Percentiles rank a stretch among this genome's conserved stretches.
Conservation (phyloP, 2,113 vertebrate genomes). For the Trematocara marginatum region DNA sequence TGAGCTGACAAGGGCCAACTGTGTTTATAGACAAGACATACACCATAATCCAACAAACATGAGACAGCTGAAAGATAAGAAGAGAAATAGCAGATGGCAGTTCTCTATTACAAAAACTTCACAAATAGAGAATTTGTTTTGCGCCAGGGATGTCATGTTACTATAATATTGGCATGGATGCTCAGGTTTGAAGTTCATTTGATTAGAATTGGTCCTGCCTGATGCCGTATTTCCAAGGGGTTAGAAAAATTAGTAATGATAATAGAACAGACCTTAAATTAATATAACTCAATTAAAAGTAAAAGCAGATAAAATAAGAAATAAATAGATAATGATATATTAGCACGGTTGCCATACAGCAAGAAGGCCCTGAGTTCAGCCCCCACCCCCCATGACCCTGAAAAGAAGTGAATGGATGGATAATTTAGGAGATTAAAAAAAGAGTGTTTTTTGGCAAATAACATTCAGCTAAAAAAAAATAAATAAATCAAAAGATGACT, state of each 20-base stretch:
- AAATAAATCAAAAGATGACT: background rate
- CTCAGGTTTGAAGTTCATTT: background rate
- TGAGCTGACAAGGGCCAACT: slow-evolving; percentile 1
- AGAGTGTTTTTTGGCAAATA: background rate
- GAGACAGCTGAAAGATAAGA: slow-evolving; percentile 17
- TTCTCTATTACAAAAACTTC: background rate
- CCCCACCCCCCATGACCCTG: background rate
- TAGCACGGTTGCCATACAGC: background rate
- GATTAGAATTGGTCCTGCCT: background rate
- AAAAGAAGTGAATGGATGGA: background rate
- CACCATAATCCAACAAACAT: slow-evolving; percentile 9
- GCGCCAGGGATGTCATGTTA: background rate
- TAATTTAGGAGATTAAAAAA: background rate
- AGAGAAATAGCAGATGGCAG: slow-evolving; percentile 10
- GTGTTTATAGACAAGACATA: slow-evolving; percentile 13
- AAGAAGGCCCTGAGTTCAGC: background rate
- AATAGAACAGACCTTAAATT: background rate
- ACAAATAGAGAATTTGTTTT: background rate
- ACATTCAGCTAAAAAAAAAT: background rate
- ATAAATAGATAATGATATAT: background rate
- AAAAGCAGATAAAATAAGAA: background rate
- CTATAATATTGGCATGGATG: background rate
- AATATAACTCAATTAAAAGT: background rate
- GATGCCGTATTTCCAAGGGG: background rate
- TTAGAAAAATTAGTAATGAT: background rate